A percentile compares a stretch with the other conserved stretches of the same genome.
Evolutionary conservation across 2,113 vertebrate species (phyloP).

Genomic region (Amphilophus citrinellus): DNA sequence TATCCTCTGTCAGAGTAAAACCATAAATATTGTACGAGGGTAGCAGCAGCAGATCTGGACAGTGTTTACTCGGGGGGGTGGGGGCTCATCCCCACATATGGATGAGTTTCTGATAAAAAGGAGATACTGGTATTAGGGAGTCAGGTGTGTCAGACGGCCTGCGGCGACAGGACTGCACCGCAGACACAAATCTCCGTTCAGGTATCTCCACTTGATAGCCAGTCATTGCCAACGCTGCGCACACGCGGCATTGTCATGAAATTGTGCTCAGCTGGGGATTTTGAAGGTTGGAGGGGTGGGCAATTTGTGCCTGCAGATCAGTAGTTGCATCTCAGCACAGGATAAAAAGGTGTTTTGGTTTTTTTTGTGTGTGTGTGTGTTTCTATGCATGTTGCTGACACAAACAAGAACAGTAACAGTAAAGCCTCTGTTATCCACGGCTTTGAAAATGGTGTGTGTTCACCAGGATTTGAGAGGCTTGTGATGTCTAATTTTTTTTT

Average conservation of each 20-base stretch:
- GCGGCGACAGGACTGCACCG: slow-evolving; percentile 20
- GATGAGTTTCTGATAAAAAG: slow-evolving; percentile 64
- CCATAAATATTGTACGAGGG: slow-evolving; percentile 67
- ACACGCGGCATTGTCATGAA: slow-evolving; percentile 35
- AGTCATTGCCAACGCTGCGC: not conserved
- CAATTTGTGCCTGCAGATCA: slow-evolving; percentile 59
- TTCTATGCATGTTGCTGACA: slow-evolving; percentile 49
- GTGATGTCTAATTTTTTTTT: slow-evolving; percentile 41
- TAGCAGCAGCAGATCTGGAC: slow-evolving; percentile 28
- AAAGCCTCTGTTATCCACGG: slow-evolving; percentile 48
- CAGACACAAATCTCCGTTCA: slow-evolving; percentile 44
- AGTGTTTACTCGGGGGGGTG: slow-evolving; percentile 40
- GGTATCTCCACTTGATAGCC: slow-evolving; percentile 42
- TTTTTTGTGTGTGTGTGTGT: not conserved
- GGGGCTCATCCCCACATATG: slow-evolving; percentile 48
- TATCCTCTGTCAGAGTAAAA: slow-evolving; percentile 36
- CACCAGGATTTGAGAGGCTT: slow-evolving; percentile 32
- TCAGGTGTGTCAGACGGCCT: slow-evolving; percentile 39
- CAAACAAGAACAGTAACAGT: slow-evolving; percentile 34
- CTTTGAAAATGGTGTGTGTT: slow-evolving; percentile 30
- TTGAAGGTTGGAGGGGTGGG: not conserved
- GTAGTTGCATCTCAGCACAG: slow-evolving; percentile 32
- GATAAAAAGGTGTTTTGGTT: too few species aligned
- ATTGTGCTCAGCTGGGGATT: slow-evolving; percentile 39
- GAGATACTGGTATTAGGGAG: slow-evolving; percentile 45